Evolutionary conservation across 2,888 invertebrate genomes (phyloP).

Genomic region (Chironomus riparius): DNA sequence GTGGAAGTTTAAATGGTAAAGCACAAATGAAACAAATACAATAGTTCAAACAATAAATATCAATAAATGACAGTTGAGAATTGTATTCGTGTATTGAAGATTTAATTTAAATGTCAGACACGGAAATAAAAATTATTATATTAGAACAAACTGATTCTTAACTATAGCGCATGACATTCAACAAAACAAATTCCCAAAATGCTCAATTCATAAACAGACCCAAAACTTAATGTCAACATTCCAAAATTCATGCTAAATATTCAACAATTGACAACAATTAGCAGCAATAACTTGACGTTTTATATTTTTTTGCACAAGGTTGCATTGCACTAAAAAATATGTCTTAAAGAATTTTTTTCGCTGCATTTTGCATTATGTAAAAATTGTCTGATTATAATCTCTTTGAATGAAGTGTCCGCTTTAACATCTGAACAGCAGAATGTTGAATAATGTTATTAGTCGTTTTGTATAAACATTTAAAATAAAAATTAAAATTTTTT

Average conservation of each 20-base stretch:
- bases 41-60: too few relatives aligned
- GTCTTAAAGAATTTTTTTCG: neutral
- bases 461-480: neutral
- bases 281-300: neutral
- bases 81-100: too few relatives aligned
- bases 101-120: too few relatives aligned
- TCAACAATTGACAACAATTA: conserved; percentile 25
- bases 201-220: too few relatives aligned
- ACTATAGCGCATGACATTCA: too few relatives aligned
- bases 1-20: too few relatives aligned
- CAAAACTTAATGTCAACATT: neutral
- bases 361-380: neutral
- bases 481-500: neutral
- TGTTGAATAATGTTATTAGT: neutral
- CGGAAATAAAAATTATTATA: too few relatives aligned
- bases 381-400: conserved; percentile 4
- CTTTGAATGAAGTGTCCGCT: conserved; percentile 22
- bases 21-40: too few relatives aligned
- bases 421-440: neutral
- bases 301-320: neutral
- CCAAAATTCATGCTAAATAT: neutral
- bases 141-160: too few relatives aligned
- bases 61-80: too few relatives aligned
- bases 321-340: too few relatives aligned
- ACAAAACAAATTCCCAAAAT: too few relatives aligned